phyloP scores from a whole-genome alignment of 2,113 vertebrate genomes.

The Platanista minor region DNA sequence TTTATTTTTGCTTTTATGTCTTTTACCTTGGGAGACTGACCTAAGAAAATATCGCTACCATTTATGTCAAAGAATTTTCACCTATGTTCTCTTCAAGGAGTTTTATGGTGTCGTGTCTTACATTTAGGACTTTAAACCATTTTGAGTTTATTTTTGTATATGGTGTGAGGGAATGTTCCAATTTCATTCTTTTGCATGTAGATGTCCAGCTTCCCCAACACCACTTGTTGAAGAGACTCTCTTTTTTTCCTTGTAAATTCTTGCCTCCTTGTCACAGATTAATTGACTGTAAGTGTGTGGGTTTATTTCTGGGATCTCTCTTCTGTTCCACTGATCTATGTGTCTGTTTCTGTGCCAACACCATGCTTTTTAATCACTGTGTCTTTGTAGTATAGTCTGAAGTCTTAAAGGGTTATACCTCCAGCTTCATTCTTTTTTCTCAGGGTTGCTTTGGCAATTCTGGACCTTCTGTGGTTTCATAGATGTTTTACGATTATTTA shows the following conservation, averaged over 20 bases:
- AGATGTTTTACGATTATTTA: neutral
- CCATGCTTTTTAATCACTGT: neutral
- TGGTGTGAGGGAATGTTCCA: neutral
- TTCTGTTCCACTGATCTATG: neutral
- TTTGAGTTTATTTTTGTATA: neutral
- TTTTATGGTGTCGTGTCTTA: neutral
- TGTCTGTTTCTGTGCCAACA: no score
- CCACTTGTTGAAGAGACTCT: neutral
- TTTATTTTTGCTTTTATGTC: neutral
- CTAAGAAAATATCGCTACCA: neutral
- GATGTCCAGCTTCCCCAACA: neutral
- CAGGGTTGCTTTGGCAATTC: neutral
- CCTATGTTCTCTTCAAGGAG: neutral
- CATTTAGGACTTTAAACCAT: neutral
- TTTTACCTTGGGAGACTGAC: neutral
- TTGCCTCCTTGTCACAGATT: neutral
- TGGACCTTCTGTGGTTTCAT: neutral
- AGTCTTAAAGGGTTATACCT: neutral
- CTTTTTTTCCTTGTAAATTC: neutral
- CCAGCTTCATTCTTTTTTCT: neutral
- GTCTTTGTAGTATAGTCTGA: neutral
- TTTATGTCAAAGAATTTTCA: neutral
- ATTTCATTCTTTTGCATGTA: neutral
- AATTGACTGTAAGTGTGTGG: neutral
- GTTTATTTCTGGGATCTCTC: neutral